Percentiles rank a stretch among this genome's conserved stretches.
Conservation (phyloP, 2,797 vertebrate species). For the Gobio occitaniae region DNA sequence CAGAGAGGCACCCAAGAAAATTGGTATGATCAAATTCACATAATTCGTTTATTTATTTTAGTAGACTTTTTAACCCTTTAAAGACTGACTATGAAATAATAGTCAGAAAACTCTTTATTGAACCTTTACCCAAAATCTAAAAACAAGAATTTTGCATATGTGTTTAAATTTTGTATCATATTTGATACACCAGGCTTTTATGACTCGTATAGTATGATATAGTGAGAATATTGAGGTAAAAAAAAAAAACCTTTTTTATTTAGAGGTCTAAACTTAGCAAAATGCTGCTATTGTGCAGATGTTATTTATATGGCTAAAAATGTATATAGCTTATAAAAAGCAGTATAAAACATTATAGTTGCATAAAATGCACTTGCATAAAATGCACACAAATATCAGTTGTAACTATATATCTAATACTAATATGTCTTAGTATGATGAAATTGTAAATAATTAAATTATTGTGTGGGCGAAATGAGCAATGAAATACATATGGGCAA, state of each 20-base stretch:
- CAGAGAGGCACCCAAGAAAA: conserved; percentile 73
- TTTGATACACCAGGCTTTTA: neutral
- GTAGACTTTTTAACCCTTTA: neutral
- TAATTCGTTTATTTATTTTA: neutral
- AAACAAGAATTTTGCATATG: neutral
- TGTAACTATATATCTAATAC: neutral
- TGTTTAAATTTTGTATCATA: neutral
- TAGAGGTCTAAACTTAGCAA: neutral
- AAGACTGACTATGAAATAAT: neutral
- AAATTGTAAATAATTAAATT: neutral
- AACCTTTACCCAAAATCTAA: neutral
- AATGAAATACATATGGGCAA: neutral
- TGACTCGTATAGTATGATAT: neutral
- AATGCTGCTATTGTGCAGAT: neutral
- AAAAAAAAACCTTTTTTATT: too few relatives aligned
- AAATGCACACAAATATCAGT: neutral
- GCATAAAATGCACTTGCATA: neutral
- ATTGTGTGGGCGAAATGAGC: neutral
- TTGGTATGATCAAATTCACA: conserved; percentile 69
- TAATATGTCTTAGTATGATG: too few relatives aligned
- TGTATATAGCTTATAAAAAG: neutral
- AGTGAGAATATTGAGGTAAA: neutral
- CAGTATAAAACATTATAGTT: neutral
- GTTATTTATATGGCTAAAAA: neutral
- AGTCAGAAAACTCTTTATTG: neutral